These are phyloP conservation scores for Sapayoa aenigma DNA, from an alignment of 2,113 vertebrate species.

Conservation along the genomic window DNA sequence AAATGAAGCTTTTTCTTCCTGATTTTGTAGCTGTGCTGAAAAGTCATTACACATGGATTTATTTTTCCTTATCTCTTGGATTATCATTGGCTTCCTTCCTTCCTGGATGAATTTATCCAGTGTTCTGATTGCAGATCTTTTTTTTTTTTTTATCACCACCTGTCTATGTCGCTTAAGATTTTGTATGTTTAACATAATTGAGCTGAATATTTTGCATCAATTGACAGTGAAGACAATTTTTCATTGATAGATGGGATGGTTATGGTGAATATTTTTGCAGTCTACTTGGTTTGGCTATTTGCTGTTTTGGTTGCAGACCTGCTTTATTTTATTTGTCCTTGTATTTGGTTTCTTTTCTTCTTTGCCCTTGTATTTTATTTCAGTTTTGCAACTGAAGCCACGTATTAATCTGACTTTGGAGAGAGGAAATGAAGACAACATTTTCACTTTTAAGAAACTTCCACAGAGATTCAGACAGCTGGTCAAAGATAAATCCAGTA, in stretches of 20 bases:
- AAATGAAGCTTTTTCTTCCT: background rate
- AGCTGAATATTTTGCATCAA: slow-evolving; percentile 6
- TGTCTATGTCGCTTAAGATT: background rate
- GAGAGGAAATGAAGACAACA: background rate
- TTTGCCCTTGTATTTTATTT: background rate
- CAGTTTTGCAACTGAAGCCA: background rate
- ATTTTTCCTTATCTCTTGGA: slow-evolving; percentile 27
- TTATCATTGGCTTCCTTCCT: slow-evolving; percentile 21
- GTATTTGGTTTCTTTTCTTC: background rate
- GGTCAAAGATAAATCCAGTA: background rate
- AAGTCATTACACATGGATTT: slow-evolving; percentile 28
- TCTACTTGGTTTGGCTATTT: background rate
- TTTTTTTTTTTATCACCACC: background rate
- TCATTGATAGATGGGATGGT: background rate
- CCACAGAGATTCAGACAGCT: background rate
- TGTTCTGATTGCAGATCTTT: slow-evolving; percentile 17
- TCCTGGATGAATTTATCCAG: slow-evolving; percentile 32
- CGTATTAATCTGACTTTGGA: background rate
- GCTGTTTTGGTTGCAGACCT: background rate
- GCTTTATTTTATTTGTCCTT: background rate
- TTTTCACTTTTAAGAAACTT: background rate
- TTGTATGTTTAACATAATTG: background rate
- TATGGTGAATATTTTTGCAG: background rate
- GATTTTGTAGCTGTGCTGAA: background rate
- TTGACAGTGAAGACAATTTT: background rate